Conservation (phyloP, 2,113 vertebrate species). For the Larimichthys polyactis region DNA sequence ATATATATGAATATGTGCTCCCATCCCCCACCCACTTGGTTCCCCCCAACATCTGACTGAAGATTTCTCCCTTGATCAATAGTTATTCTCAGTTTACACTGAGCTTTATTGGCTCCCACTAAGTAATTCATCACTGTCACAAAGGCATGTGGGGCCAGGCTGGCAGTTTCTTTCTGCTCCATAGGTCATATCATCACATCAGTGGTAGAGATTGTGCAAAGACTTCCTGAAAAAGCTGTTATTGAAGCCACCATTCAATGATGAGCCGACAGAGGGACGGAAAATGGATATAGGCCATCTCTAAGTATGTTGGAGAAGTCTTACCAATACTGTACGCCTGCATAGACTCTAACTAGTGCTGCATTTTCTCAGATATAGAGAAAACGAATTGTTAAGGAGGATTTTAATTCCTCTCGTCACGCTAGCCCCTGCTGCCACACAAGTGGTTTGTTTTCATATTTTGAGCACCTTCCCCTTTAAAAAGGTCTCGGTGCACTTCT, state of each 20-base stretch:
- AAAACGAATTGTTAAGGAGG: background rate
- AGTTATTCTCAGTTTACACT: conserved; percentile 60
- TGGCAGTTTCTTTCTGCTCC: conserved; percentile 25
- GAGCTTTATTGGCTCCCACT: conserved; percentile 60
- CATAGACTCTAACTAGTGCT: background rate
- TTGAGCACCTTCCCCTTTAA: conserved; percentile 10
- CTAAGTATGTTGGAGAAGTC: conserved; percentile 46
- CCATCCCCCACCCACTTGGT: background rate
- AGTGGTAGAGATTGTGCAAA: conserved; percentile 31
- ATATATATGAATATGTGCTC: background rate
- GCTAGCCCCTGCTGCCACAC: background rate
- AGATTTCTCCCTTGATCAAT: conserved; percentile 62
- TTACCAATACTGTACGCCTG: background rate
- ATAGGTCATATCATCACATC: conserved; percentile 59
- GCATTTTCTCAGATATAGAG: background rate
- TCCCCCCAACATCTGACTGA: background rate
- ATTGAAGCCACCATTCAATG: conserved; percentile 36
- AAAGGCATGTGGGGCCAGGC: conserved; percentile 41
- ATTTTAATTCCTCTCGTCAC: conserved; percentile 3
- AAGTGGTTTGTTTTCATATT: conserved; percentile 2
- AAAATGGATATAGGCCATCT: conserved; percentile 31
- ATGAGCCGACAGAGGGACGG: conserved; percentile 61
- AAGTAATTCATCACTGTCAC: conserved; percentile 76
- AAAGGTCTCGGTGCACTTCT: background rate
- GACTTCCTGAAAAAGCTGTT: conserved; percentile 38